Base-by-base conservation (phyloP, 1,140 invertebrate species). In the Pristionchus pacificus region DNA sequence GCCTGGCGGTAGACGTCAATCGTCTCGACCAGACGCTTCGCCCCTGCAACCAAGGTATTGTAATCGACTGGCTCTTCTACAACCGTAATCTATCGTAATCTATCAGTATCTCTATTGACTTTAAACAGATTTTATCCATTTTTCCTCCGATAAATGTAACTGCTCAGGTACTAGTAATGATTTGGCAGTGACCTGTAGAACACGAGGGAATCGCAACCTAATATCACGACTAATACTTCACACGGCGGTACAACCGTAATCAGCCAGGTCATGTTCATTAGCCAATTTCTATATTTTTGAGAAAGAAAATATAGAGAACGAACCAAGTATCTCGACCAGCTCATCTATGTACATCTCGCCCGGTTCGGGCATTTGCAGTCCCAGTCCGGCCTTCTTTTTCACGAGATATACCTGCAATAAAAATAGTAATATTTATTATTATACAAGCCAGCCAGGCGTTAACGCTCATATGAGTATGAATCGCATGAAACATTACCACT, bases 1-100 rank as follows among this genome's bases (percentile, higher is more conserved):
- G 25, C 60, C 57, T 77, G 76, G 24, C 66, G 60, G 49, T 70
- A 77, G 30, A 76, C 74, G 49, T 77, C 76, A 29, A 77, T 77
- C 14, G 74, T 77, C 49, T 77, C 76, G 14, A 77, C 76, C 29
- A 33, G n/a, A 24, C 58, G 59, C 2, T 76, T 27, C n/a, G 38
- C 65, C 6, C 74, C 74, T 75, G 57, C 55, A 75, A 69, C 15
- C n/a, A 64, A n/a, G 13, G 33, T 15, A 30, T 24, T 61, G 10
- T 65, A 30, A 30, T 30, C 19, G n/a, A 69, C 14, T 69, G 65
- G 19, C 58, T 24, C 25, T 30, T 31, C n/a, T n/a, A n/a, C n/a
- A n/a, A n/a, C n/a, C n/a, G n/a, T n/a, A n/a, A n/a, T n/a, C n/a
- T n/a, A n/a, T n/a, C n/a, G n/a, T n/a, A n/a, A n/a, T n/a, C n/a